Evolutionary conservation across 2,113 vertebrate genomes (phyloP), one percentile per base, ranked within the genome.

Genomic region (Smithornis capensis): DNA sequence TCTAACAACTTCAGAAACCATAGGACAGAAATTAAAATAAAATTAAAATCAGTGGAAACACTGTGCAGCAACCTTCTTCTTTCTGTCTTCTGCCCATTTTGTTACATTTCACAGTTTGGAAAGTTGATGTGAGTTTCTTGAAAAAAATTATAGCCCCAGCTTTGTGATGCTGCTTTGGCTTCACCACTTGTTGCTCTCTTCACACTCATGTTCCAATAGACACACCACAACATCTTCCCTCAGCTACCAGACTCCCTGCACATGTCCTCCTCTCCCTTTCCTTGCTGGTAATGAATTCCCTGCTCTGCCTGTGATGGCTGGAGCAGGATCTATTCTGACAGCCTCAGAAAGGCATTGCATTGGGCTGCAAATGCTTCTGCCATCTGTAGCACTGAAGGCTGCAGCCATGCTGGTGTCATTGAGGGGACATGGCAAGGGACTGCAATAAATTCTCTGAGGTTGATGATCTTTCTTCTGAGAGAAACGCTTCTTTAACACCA

Each of bases 101-200:
- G 12, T 44, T 15, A 13, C 5, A 9, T 57, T 93, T 77, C 49
- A n/a, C 7, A 17, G 8, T 81, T 81, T 87, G 28, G 17, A 40
- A 47, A 53, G 17, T 44, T 5, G 0, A 2, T 4, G 1, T 24
- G 10, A 2, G 2, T 37, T 77, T 19, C 42, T 71, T 42, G 62
- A 15, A 82, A 90, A 73, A 87, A 87, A 42, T 71, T 19, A 59
- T 29, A 78, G 14, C 5, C 23, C 11, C 35, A 53, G 40, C 6
- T 80, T 60, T 65, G 29, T 89, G 83, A 33, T 47, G 16, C 16
- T 89, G 16, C 69, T 65, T 87, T 53, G 21, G 53, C 19, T 44
- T 28, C n/a, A 9, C 6, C 2, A 0, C 59, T 86, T 68, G 7
- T 27, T 68, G 16, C 7, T 28, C 7, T 42, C 28, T 83, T 92